Evolutionary conservation across 1,140 invertebrate species (phyloP).

Genomic region (Neotoxoptera formosana): DNA sequence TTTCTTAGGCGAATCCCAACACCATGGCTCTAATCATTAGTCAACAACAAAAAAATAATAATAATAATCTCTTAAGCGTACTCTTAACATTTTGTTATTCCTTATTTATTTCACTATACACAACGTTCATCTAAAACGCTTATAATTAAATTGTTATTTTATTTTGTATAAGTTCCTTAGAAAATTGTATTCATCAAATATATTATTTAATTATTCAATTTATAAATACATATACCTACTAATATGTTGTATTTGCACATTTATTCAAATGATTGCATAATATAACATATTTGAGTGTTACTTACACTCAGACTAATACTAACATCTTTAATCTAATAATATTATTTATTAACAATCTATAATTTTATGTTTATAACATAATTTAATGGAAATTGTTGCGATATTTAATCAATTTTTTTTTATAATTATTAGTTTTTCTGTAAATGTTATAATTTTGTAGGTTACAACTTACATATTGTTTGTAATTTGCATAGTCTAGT

Average conservation of each 20-base stretch:
- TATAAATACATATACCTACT: conserved; percentile 2
- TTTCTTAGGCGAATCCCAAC: conserved; percentile 21
- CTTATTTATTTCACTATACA: conserved; percentile 38
- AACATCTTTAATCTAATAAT: conserved; percentile 55
- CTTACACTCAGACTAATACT: conserved; percentile 42
- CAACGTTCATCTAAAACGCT: conserved; percentile 43
- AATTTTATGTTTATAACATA: conserved; percentile 21
- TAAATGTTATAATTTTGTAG: conserved; percentile 36
- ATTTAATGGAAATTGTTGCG: conserved; percentile 41
- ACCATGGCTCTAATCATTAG: conserved; percentile 13
- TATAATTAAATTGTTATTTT: conserved; percentile 56
- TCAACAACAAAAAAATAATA: background rate
- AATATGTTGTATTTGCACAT: conserved; percentile 40
- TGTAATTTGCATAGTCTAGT: conserved; percentile 56
- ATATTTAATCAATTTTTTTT: conserved; percentile 46
- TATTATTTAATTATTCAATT: conserved; percentile 49
- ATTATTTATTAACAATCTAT: conserved; percentile 48
- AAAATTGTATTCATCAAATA: conserved; percentile 53
- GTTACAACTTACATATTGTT: conserved; percentile 38
- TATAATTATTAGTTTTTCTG: conserved; percentile 32
- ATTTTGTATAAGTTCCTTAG: conserved; percentile 57
- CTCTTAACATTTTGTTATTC: conserved; percentile 47
- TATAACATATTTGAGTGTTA: conserved; percentile 31
- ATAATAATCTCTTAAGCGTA: conserved; percentile 47
- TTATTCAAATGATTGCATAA: conserved; percentile 38